phyloP scores from a whole-genome alignment of 2,113 vertebrate genomes.

The Girardinichthys multiradiatus region DNA sequence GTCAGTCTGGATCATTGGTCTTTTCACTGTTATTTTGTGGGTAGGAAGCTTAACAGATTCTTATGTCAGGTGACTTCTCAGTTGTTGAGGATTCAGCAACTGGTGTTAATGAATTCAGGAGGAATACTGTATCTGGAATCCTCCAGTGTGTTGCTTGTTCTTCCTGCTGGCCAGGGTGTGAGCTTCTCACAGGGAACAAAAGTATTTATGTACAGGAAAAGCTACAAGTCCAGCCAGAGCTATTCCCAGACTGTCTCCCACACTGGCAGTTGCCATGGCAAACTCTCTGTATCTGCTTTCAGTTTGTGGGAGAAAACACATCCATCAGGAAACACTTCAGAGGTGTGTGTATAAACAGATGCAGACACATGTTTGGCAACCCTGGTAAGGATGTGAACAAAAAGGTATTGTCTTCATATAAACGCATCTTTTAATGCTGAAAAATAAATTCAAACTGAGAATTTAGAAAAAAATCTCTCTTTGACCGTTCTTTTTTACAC shows the following conservation, averaged over 20 bases:
- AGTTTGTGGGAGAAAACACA: constrained; percentile 47
- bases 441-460: too few relatives aligned
- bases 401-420: too few relatives aligned
- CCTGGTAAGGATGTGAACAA: too few relatives aligned
- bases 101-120: too few relatives aligned
- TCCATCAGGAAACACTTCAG: background rate
- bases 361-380: background rate
- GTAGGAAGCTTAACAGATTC: too few relatives aligned
- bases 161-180: constrained; percentile 5
- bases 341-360: background rate
- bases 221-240: constrained; percentile 81
- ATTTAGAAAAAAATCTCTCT: too few relatives aligned
- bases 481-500: too few relatives aligned
- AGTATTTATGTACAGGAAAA: constrained; percentile 83
- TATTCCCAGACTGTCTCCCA: constrained; percentile 90
- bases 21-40: too few relatives aligned
- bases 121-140: background rate
- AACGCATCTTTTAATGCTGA: too few relatives aligned
- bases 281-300: constrained; percentile 74
- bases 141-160: background rate
- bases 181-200: constrained; percentile 80
- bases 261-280: constrained; percentile 76
- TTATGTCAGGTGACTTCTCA: too few relatives aligned
- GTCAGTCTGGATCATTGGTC: too few relatives aligned
- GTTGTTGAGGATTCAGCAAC: too few relatives aligned